Conservation (phyloP, 1,140 invertebrate species). For the Campoletis sonorensis region DNA sequence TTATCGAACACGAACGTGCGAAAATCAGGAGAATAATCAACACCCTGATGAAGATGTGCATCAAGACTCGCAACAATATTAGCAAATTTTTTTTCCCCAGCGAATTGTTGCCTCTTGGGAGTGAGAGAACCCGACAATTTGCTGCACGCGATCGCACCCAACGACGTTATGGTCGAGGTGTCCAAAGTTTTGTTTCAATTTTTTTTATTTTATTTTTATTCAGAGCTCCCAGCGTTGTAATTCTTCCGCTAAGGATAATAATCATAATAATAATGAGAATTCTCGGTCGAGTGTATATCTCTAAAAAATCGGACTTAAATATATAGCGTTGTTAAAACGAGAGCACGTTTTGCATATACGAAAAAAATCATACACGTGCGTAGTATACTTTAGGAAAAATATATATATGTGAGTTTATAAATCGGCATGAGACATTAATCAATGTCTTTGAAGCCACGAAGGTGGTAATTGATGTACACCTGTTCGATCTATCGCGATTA, state of each 20-base stretch:
- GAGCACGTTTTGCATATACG: constrained; percentile 37
- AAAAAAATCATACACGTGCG: constrained; percentile 1
- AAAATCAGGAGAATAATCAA: constrained; percentile 27
- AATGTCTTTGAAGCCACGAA: constrained; percentile 7
- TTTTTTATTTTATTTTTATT: too few relatives aligned
- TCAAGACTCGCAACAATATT: constrained; percentile 26
- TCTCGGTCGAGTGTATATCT: constrained; percentile 8
- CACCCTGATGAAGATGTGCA: constrained; percentile 28
- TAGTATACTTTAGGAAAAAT: neutral
- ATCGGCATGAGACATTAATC: constrained; percentile 30
- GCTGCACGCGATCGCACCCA: constrained; percentile 58
- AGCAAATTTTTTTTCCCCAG: constrained; percentile 35
- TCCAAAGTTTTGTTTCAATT: neutral
- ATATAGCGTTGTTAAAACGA: constrained; percentile 33
- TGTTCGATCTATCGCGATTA: constrained; percentile 20
- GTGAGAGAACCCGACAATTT: constrained; percentile 61
- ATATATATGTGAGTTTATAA: too few relatives aligned
- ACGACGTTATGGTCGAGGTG: constrained; percentile 35
- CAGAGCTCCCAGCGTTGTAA: constrained; percentile 30
- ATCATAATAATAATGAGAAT: constrained; percentile 28
- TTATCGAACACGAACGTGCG: neutral
- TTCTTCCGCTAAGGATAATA: constrained; percentile 29
- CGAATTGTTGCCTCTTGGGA: constrained; percentile 25
- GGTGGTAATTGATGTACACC: constrained; percentile 37
- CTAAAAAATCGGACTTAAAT: neutral